Evolutionary conservation across 2,113 vertebrate genomes (phyloP), one percentile per base, ranked within the genome.

Genomic region (Rhipidura dahli): DNA sequence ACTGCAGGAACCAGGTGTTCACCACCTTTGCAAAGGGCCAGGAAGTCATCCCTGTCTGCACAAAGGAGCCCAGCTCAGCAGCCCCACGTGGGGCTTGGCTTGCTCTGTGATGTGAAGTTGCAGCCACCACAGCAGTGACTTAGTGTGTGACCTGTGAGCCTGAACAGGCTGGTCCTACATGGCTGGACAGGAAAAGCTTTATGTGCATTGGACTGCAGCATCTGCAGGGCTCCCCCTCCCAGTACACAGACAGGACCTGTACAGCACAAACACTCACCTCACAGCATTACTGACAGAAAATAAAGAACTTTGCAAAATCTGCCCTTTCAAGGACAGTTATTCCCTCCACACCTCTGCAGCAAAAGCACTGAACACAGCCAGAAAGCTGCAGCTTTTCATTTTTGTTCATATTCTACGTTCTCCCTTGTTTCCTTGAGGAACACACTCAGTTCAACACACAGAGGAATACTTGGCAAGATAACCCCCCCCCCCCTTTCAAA

Each of bases 91-190:
- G 26, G 33, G 20, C 13, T 83, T 18, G 28, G 13, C 24, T 40
- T 12, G 21, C 0, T 35, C 22, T 54, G 10, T 7, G 14, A 1
- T 26, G 31, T 18, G 26, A 2, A 15, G 3, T 47, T 3, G 17
- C 18, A 33, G 1, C 9, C 6, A 4, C 1, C 7, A 23, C 2
- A 7, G 13, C 10, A 22, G 7, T 1, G 1, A n/a, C 7, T 24
- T 5, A 9, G 3, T 20, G 13, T 3, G 45, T 0, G 1, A 9
- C 22, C 30, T 57, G 13, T 4, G 59, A 71, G 60, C 24, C 23
- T 21, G 5, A 44, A 5, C 0, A 1, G 9, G 3, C 27, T 56
- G 54, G 3, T n/a, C 21, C 57, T 7, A 8, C 10, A 0, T 0
- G 5, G n/a, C 0, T 49, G 28, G n/a, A 24, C 11, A 27, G 11